These are phyloP conservation scores for Limnephilus auricula DNA, from an alignment of 2,888 invertebrate species.

Conservation along the genomic window DNA sequence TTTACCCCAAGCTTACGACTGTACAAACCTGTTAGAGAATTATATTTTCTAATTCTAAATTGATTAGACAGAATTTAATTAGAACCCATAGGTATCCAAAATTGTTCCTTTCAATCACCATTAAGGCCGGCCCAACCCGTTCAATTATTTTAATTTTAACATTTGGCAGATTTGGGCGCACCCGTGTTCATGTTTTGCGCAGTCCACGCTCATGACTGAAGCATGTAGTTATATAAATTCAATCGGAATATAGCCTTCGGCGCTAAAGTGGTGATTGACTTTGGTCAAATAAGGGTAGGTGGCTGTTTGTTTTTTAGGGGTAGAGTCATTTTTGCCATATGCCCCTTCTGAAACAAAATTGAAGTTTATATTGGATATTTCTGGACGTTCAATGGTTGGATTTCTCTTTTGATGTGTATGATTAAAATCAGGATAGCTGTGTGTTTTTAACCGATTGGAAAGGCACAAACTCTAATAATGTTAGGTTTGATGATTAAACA, in stretches of 20 bases:
- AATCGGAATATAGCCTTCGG: not conserved
- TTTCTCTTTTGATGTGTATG: not conserved
- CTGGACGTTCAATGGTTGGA: not conserved
- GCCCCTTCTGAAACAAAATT: not conserved
- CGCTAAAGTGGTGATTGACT: constrained; percentile 2
- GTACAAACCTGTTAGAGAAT: not conserved
- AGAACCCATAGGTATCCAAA: not conserved
- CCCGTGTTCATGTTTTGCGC: not conserved
- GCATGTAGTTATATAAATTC: not conserved
- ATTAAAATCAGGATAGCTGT: not conserved
- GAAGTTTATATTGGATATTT: not conserved
- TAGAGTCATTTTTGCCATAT: not conserved
- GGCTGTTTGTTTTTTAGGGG: not conserved
- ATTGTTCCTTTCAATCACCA: not conserved
- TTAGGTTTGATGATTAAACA: not conserved
- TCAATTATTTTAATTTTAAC: not conserved
- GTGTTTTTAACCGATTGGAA: not conserved
- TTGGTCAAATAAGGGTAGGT: not conserved
- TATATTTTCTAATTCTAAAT: not conserved
- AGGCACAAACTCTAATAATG: not conserved
- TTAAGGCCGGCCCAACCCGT: not conserved
- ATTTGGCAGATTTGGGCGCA: not conserved
- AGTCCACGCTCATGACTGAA: not conserved
- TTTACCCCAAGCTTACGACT: too few relatives aligned
- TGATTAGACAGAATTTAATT: not conserved